Evolutionary conservation across 2,113 vertebrate species (phyloP).

Genomic region (Menidia beryllina): DNA sequence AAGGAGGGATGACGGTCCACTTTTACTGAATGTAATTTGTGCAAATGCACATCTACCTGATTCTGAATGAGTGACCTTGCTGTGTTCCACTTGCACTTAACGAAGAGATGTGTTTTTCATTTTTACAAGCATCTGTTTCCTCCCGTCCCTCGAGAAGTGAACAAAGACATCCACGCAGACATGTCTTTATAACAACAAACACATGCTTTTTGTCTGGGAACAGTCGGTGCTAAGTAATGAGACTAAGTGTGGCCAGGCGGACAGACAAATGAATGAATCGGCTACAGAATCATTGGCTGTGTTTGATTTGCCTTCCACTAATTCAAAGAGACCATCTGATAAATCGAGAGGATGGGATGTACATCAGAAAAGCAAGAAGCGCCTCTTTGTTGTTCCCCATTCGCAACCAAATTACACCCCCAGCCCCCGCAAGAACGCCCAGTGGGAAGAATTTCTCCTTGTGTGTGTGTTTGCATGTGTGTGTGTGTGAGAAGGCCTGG

Average conservation of each 20-base stretch:
- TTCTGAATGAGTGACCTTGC: slow-evolving; percentile 36
- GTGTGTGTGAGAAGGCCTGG: slow-evolving; percentile 33
- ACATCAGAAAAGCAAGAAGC: slow-evolving; percentile 77
- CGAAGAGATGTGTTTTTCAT: slow-evolving; percentile 14
- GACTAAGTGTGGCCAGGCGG: slow-evolving; percentile 66
- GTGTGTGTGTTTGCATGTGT: slow-evolving; percentile 59
- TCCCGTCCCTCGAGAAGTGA: slow-evolving; percentile 25
- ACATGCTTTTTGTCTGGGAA: slow-evolving; percentile 46
- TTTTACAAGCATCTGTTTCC: slow-evolving; percentile 21
- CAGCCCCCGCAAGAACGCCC: slow-evolving; percentile 61
- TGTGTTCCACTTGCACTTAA: slow-evolving; percentile 41
- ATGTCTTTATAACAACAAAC: slow-evolving; percentile 37
- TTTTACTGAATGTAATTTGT: slow-evolving; percentile 2
- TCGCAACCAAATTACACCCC: slow-evolving; percentile 72
- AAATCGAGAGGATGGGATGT: slow-evolving; percentile 74
- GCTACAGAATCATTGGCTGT: slow-evolving; percentile 68
- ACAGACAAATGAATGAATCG: slow-evolving; percentile 69
- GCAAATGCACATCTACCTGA: slow-evolving; percentile 42
- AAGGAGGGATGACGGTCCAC: slow-evolving; percentile 18
- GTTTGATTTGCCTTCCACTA: slow-evolving; percentile 75
- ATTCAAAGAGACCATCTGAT: slow-evolving; percentile 78
- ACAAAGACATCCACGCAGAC: slow-evolving; percentile 14
- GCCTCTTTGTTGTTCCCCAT: slow-evolving; percentile 71
- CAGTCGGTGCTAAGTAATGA: slow-evolving; percentile 60
- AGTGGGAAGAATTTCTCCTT: slow-evolving; percentile 66